phyloP scores from a whole-genome alignment of 53 echinoderm and acorn worm species.

The Actinopyga echinites region DNA sequence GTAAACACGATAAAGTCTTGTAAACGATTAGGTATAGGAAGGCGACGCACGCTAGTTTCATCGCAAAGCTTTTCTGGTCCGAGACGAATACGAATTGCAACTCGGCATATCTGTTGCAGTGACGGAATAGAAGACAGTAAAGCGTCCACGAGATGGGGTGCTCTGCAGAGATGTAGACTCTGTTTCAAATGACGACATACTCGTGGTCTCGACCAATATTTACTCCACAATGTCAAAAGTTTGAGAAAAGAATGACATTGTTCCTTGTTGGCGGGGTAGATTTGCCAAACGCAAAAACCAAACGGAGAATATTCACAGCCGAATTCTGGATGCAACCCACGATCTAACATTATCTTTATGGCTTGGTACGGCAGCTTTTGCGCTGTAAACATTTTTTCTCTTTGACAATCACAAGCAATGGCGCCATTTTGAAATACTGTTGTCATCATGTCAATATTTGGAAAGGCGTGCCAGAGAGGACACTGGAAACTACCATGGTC shows the following conservation, averaged over 20 bases:
- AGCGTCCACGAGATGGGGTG: neutral
- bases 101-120: slow-evolving; percentile 13
- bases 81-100: neutral
- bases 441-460: slow-evolving; percentile 8
- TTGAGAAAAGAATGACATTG: slow-evolving; percentile 7
- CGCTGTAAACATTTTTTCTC: slow-evolving; percentile 6
- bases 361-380: neutral
- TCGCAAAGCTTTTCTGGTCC: slow-evolving; percentile 7
- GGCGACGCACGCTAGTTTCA: too few relatives aligned
- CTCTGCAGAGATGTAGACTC: slow-evolving; percentile 7
- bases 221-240: slow-evolving; percentile 2
- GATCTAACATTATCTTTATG: slow-evolving; percentile 8
- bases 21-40: too few relatives aligned
- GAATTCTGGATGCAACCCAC: slow-evolving; percentile 20
- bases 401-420: slow-evolving; percentile 3
- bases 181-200: slow-evolving; percentile 2
- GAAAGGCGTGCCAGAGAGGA: slow-evolving; percentile 36
- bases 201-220: neutral
- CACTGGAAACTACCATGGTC: neutral
- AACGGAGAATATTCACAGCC: slow-evolving; percentile 21
- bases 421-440: slow-evolving; percentile 22
- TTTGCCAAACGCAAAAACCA: slow-evolving; percentile 33
- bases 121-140: neutral
- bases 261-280: slow-evolving; percentile 5
- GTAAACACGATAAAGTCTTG: too few relatives aligned